These are phyloP conservation scores for Cotesia congregata DNA, from an alignment of 2,888 invertebrate genomes.

Conservation along the genomic window DNA sequence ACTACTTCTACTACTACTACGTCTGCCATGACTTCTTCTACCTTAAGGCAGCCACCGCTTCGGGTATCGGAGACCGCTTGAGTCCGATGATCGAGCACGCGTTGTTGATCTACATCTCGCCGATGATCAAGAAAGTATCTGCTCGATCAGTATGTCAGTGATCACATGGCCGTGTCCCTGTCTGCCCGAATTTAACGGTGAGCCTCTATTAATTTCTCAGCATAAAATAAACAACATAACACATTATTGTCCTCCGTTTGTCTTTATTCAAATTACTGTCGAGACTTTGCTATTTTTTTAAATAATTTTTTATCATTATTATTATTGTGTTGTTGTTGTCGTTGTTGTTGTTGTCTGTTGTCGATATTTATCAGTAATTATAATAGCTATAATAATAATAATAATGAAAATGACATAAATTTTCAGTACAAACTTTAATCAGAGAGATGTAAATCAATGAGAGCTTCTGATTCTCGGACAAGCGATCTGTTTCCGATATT, in stretches of 20 bases:
- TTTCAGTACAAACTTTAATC: background rate
- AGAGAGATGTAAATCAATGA: constrained; percentile 13
- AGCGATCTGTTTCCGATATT: constrained; percentile 33
- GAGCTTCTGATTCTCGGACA: constrained; percentile 21
- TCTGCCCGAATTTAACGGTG: constrained; percentile 59
- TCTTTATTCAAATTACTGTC: constrained; percentile 8
- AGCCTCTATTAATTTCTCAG: constrained; percentile 50
- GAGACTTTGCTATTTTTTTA: constrained; percentile 6
- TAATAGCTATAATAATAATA: background rate
- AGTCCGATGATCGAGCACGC: constrained; percentile 54
- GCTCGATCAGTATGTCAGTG: constrained; percentile 47
- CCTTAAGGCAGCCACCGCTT: constrained; percentile 57
- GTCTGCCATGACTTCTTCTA: constrained; percentile 67
- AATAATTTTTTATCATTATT: background rate
- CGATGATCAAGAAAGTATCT: constrained; percentile 26
- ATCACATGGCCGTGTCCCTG: constrained; percentile 55
- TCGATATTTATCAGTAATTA: background rate
- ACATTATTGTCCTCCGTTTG: background rate
- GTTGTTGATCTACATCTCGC: constrained; percentile 47
- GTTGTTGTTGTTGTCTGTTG: background rate
- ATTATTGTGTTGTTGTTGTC: no score
- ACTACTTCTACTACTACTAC: constrained; percentile 46
- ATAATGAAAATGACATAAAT: background rate
- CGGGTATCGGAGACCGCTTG: constrained; percentile 68
- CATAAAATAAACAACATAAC: no score